Evolutionary conservation across 2,888 invertebrate species (phyloP), one percentile per base, ranked within the genome.

Genomic region (Eupithecia tripunctaria): DNA sequence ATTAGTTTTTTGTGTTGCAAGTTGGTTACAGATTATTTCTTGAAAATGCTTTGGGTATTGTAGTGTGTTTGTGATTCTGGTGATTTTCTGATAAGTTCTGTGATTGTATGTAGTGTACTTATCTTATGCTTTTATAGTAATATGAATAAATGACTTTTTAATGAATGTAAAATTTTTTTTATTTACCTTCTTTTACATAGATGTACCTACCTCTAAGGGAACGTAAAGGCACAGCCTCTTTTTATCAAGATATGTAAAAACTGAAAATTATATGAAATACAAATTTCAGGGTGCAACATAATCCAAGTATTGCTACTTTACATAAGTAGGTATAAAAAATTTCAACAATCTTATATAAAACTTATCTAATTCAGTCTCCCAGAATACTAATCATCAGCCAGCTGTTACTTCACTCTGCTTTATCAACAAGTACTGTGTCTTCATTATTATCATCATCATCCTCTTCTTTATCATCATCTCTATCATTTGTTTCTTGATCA

Each of bases 381-480:
- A 36, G 25, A 38, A 38, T 36, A 38, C 32, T 64, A 64, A n/a
- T 51, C 6, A 43, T 43, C 41, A 36, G 6, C 64, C 64, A 64
- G 38, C 18, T 14, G 14, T 64, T 0, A 63, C 21, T 64, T 64
- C 14, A 36, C 25, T 64, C 38, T n/a, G 18, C 8, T 43, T 68
- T 60, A 25, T 38, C 15, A 14, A 15, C 36, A 29, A 38, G 51
- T 29, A 10, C 25, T 25, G 64, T 41, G 29, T 27, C 51, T 38
- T 38, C 29, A 41, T 60, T 25, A 47, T 41, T 14, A 32, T 51
- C 27, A 56, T 71, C 27, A 70, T 51, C 67, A 29, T 15, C 38
- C 32, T 78, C 75, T 6, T 67, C 67, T 68, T 81, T 81, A 66
- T 80, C 74, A 74, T 41, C 63, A 25, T 75, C 74, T 12, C 65